Percentiles rank a stretch among this genome's conserved stretches.
phyloP scores from a whole-genome alignment of 2,113 vertebrate genomes.

The Brachirus orientalis region DNA sequence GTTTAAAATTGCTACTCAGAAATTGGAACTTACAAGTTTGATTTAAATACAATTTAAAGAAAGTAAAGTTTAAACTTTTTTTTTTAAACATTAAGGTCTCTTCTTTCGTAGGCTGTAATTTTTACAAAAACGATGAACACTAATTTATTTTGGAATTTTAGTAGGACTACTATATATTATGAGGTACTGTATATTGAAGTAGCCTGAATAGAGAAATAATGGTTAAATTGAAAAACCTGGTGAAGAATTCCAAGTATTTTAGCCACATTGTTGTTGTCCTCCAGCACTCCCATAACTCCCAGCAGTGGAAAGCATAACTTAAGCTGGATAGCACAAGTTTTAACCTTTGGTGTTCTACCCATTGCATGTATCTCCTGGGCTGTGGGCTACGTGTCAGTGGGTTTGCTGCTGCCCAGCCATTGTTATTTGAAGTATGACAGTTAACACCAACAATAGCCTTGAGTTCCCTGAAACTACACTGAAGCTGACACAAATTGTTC shows the following conservation, averaged over 20 bases:
- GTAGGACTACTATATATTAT: too few relatives aligned
- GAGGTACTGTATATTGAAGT: too few relatives aligned
- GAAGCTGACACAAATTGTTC: constrained; percentile 9
- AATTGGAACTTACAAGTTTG: too few relatives aligned
- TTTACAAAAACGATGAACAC: too few relatives aligned
- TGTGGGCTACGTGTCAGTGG: constrained; percentile 8
- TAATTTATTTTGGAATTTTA: too few relatives aligned
- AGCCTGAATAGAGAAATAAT: too few relatives aligned
- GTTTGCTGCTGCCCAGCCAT: constrained; percentile 11
- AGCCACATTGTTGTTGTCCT: constrained; percentile 16
- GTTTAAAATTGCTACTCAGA: too few relatives aligned
- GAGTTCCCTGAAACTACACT: constrained; percentile 9
- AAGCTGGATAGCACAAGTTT: not conserved
- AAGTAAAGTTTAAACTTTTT: too few relatives aligned
- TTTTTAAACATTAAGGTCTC: too few relatives aligned
- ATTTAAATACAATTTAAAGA: too few relatives aligned
- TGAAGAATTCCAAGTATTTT: constrained; percentile 17
- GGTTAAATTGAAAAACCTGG: not conserved
- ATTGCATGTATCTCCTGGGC: constrained; percentile 20
- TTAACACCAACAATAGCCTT: constrained; percentile 52
- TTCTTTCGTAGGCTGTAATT: too few relatives aligned
- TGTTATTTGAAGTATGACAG: constrained; percentile 46
- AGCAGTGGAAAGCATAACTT: constrained; percentile 14
- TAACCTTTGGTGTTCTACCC: constrained; percentile 1
- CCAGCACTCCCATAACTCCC: not conserved